Conservation (phyloP, 1,140 invertebrate genomes). For the Littorina saxatilis region DNA sequence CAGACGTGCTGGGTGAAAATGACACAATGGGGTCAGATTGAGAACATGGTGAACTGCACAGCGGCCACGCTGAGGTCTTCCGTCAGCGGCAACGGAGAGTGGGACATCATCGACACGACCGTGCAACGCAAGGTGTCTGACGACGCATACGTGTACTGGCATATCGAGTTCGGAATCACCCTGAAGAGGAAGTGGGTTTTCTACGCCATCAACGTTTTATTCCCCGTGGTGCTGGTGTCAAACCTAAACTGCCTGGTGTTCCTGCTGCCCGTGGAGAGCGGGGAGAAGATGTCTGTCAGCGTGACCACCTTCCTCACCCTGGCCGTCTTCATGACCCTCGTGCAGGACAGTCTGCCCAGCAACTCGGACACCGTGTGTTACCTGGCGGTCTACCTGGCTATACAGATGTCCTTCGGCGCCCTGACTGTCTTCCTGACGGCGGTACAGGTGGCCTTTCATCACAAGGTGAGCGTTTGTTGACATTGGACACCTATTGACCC, state of each 20-base stretch:
- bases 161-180: constrained; percentile 19
- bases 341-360: constrained; percentile 16
- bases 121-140: no score
- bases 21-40: not conserved
- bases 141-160: not conserved
- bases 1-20: not conserved
- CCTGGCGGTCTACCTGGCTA: constrained; percentile 22
- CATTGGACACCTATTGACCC: no score
- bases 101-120: not conserved
- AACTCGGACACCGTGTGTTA: constrained; percentile 26
- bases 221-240: constrained; percentile 43
- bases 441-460: not conserved
- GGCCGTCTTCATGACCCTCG: not conserved
- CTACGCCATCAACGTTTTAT: constrained; percentile 36
- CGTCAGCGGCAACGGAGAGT: constrained; percentile 1
- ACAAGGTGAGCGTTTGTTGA: no score
- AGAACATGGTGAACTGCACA: not conserved
- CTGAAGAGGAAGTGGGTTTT: constrained; percentile 35
- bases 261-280: constrained; percentile 41
- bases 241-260: constrained; percentile 43
- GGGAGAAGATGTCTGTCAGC: constrained; percentile 45
- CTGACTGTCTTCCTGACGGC: not conserved
- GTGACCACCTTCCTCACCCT: constrained; percentile 46
- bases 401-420: constrained; percentile 1
- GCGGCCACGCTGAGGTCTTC: not conserved